Conservation (phyloP, 1,140 invertebrate genomes). For the Leguminivora glycinivorella region DNA sequence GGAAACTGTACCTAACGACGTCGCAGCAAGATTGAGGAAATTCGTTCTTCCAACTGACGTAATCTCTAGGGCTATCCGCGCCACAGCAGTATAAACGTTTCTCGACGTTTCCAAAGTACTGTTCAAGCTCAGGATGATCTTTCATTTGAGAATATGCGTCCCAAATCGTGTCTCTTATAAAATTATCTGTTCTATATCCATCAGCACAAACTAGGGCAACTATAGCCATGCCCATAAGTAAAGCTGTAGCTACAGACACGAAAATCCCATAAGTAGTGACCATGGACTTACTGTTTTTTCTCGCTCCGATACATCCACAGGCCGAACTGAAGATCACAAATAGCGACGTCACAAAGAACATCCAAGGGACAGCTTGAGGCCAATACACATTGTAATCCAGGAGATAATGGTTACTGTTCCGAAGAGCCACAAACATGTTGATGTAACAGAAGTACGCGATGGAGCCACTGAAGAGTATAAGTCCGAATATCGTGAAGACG, state of each 20-base stretch:
- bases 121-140: constrained; percentile 47
- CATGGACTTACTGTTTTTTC: constrained; percentile 49
- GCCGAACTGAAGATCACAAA: constrained; percentile 53
- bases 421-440: constrained; percentile 53
- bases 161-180: constrained; percentile 68
- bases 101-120: constrained; percentile 57
- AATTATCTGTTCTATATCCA: constrained; percentile 55
- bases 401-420: constrained; percentile 66
- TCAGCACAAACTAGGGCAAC: constrained; percentile 59
- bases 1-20: constrained; percentile 62
- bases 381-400: constrained; percentile 70
- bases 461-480: constrained; percentile 51
- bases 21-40: constrained; percentile 68
- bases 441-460: constrained; percentile 71
- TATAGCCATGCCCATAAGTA: constrained; percentile 49
- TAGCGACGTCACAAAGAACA: constrained; percentile 59
- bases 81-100: constrained; percentile 67
- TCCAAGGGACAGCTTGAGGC: constrained; percentile 68
- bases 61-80: constrained; percentile 61
- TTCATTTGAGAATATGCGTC: constrained; percentile 64
- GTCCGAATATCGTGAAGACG: constrained; percentile 52
- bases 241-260: constrained; percentile 42
- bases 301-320: constrained; percentile 59
- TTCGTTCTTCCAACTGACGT: constrained; percentile 61
- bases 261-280: constrained; percentile 49